Evolutionary conservation across 2,888 invertebrate species (phyloP).

Genomic region (Netelia virgata): DNA sequence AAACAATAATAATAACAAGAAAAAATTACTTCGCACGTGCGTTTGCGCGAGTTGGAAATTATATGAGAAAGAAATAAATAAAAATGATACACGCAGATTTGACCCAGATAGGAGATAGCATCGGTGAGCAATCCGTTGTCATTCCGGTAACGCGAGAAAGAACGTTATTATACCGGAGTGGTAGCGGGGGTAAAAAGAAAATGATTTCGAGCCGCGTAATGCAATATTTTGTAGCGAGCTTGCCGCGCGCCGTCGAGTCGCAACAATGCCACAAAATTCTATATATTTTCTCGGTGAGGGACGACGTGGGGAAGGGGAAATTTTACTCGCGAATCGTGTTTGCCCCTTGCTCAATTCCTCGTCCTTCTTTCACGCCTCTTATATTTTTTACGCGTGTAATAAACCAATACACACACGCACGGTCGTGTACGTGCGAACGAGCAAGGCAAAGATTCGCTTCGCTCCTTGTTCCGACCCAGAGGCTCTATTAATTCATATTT

Average conservation of each 20-base stretch:
- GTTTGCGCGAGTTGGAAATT: not conserved
- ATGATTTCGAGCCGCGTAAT: not conserved
- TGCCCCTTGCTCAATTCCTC: conserved; percentile 33
- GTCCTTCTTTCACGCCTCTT: conserved; percentile 33
- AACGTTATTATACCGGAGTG: conserved; percentile 28
- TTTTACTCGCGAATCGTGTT: conserved; percentile 39
- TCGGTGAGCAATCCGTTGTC: conserved; percentile 1
- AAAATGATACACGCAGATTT: conserved; percentile 8
- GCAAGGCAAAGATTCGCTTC: conserved; percentile 7
- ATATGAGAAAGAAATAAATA: conserved; percentile 34
- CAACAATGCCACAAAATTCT: conserved; percentile 19
- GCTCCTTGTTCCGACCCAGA: conserved; percentile 36
- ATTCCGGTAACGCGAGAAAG: conserved; percentile 7
- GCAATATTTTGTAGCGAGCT: not conserved
- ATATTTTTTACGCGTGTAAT: not conserved
- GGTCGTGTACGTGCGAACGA: not conserved
- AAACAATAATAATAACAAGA: too few relatives aligned
- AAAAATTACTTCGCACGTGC: too few relatives aligned
- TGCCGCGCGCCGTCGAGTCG: not conserved
- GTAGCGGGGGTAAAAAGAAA: conserved; percentile 29
- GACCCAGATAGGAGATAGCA: conserved; percentile 14
- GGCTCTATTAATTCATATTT: conserved; percentile 37
- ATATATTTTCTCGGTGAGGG: not conserved
- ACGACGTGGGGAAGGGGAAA: not conserved
- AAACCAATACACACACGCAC: not conserved